Base-by-base conservation (phyloP, 23 tunicate genomes). In the Diplosoma virens region DNA sequence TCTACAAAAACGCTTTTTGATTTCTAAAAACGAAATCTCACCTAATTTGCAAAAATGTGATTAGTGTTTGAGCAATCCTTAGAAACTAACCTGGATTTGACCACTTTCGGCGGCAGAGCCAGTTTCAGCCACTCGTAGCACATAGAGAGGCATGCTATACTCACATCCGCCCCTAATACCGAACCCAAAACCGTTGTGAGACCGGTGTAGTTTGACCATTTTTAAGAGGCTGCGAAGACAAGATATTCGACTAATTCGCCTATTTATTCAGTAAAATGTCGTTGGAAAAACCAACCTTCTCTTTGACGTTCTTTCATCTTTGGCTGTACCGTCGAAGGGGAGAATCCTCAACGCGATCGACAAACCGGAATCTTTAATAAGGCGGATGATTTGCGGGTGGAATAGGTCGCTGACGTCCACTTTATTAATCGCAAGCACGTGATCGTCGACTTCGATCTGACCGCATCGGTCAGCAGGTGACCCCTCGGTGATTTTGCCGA, bases 81-180 rank as follows among this genome's bases (percentile, higher is more conserved):
- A 14, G 50, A 7, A 56, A 18, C 22, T 11, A 22, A 86, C 94
- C 83, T 81, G 59, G 33, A 87, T 58, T 50, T 82, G 45, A 4
- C 97, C 98, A 52, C 63, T 33, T 48, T 56, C 67, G 16, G 87
- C 93, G 58, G 98, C 98, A 2, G 98, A 84, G 21, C 98, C 98
- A 81, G 75, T 87, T 23, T 35, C 68, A 37, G 93, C 86, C 30
- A 93, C 81, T 25, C 99, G 56, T 47, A 95, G 47, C 27, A 95
- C 87, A 63, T 83, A 95, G 37, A 95, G 83, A 0, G 91, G 96
- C 75, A 87, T 34, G 66, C 84, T 75, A 47, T 72, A 95, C 29
- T 95, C 95, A 32, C 35, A 53, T 28, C 99, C 99, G 21, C 99
- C 99, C 0, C 99, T 76, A 48, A 95, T 81, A n/a, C 99, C 99